phyloP scores from a whole-genome alignment of 1,140 invertebrate species.

The Leptinotarsa defecta region DNA sequence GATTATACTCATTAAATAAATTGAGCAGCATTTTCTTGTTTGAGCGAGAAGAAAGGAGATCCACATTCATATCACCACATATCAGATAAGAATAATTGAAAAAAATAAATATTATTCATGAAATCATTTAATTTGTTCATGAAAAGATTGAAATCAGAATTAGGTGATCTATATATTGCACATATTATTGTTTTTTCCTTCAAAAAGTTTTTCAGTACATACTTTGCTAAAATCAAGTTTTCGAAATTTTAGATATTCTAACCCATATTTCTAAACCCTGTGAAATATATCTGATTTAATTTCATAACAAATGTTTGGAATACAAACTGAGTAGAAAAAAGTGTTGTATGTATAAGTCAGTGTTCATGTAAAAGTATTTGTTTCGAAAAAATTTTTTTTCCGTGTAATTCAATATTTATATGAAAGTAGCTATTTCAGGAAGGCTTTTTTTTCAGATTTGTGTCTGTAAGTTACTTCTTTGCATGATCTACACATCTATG shows the following conservation, averaged over 20 bases:
- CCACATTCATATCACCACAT: constrained; percentile 12
- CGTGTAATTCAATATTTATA: no score
- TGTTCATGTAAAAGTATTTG: no score
- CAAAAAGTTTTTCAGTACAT: constrained; percentile 12
- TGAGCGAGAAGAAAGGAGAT: constrained; percentile 4
- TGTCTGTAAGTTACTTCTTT: no score
- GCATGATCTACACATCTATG: no score
- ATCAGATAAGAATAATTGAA: neutral
- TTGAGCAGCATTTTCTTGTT: constrained; percentile 7
- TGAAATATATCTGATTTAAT: no score
- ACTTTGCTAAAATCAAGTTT: constrained; percentile 13
- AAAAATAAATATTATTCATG: neutral
- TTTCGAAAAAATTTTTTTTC: no score
- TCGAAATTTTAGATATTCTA: constrained; percentile 12
- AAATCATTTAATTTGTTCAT: constrained; percentile 8
- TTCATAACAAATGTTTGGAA: no score
- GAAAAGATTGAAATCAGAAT: constrained; percentile 11
- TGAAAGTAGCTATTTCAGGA: no score
- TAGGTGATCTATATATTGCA: constrained; percentile 7
- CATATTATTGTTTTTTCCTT: constrained; percentile 11
- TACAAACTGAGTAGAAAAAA: no score
- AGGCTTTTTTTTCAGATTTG: no score
- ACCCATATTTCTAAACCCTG: no score
- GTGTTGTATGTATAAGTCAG: no score
- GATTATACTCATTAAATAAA: neutral